Base-by-base conservation (phyloP, 2,888 invertebrate species). In the Eupelmus urozonus region DNA sequence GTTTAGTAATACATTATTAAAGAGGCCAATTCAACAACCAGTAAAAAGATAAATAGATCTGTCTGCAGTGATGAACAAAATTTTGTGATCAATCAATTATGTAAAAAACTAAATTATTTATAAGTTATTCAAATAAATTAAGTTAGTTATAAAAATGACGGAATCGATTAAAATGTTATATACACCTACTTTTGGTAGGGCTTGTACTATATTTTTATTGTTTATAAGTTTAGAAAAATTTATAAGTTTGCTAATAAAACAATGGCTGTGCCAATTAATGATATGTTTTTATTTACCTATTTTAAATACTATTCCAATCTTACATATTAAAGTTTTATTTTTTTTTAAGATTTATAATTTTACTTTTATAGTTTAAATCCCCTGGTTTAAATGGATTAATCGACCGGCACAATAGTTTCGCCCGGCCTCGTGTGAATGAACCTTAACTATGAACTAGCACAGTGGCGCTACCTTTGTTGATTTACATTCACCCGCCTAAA, bases 191-290 rank as follows among this genome's bases (percentile, higher is more conserved):
- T 45, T 29, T 34, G 0, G 78, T 80, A 80, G 78, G 70, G 25
- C 20, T 69, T 79, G 76, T 80, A 79, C 57, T 76, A 78, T 80
- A 79, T 76, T 62, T 62, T 72, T 76, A 76, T 80, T 78, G 70
- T 80, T 80, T 76, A 23, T 71, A 78, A 69, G 69, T 59, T 78
- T 72, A 60, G n/a, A 60, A 71, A 23, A 76, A 80, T 80, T 78
- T 76, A 78, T 76, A 76, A 53, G 11, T 65, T 77, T 80, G 18
- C 23, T 78, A 80, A 76, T 76, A 78, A 80, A 80, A 69, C n/a
- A 66, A 55, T 25, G 78, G 78, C 78, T 76, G 78, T 76, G 80
- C 80, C 78, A 76, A 66, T 60, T 7, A 27, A n/a, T 62, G 49
- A 3, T 49, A 3, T 63, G 20, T 60, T 63, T 20, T 62, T 62